Evolutionary conservation across 1,140 invertebrate species (phyloP), one percentile per base, ranked within the genome.

Genomic region (Brachionus koreanus): DNA sequence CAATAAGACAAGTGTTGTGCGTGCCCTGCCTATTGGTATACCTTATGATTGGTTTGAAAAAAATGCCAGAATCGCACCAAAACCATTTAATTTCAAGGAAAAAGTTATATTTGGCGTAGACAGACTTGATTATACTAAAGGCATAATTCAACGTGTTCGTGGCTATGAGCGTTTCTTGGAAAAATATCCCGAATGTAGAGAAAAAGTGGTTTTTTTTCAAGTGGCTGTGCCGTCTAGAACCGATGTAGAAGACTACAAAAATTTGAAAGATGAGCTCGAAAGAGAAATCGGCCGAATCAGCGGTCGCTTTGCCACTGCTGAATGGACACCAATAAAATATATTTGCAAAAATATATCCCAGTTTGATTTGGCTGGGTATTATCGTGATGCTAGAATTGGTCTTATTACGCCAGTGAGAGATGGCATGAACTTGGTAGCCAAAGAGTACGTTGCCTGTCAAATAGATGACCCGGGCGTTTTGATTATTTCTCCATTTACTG

Each of bases 341-440:
- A 95, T 96, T 84, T 95, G 93, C 86, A 94, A 94, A 1, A 94
- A 93, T 86, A 92, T 95, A 16, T 82, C 52, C 35, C 94, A 95
- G 88, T 92, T 93, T 84, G 93, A 94, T 85, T 86, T 96, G 35
- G 93, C 94, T 1, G 93, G 93, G 0, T 92, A 94, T 84, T 89
- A 89, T 79, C 89, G 94, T 16, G 94, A 95, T 85, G 92, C 94
- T 0, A 92, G 93, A 0, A 93, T 96, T 0, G 93, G 93, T 23
- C 87, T 95, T n/a, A 94, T 96, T 0, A 95, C 94, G 0, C 94
- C 94, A 0, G 87, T 95, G 0, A 89, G 94, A 52, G 94, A 96
- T 86, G 94, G 94, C 43, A 96, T 96, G 94, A 96, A 96, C 89
- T 89, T 96, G 57, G 94, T 96, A 0, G 94, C 94, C 5, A 96